These are phyloP conservation scores for Tetramorium bicarinatum DNA, from an alignment of 2,888 invertebrate species.

Conservation along the genomic window DNA sequence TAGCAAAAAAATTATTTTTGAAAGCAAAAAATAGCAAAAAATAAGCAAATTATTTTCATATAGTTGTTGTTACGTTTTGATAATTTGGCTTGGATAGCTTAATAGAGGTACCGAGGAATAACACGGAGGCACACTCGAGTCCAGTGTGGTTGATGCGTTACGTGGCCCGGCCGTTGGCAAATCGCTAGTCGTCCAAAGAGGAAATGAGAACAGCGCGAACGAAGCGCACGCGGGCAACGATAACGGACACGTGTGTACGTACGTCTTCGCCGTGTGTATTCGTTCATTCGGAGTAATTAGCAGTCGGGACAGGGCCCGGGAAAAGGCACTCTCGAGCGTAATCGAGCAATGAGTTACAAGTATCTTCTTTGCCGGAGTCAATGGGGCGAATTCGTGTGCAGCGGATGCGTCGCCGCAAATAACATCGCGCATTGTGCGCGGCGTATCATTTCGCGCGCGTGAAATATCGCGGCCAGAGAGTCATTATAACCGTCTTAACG, in stretches of 20 bases:
- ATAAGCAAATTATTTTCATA: no score
- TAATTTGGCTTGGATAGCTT: no score
- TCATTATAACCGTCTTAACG: conserved; percentile 34
- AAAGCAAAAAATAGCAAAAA: no score
- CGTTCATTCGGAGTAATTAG: conserved; percentile 49
- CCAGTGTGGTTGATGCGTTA: conserved; percentile 30
- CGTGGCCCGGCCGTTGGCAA: conserved; percentile 10
- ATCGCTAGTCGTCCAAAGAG: conserved; percentile 21
- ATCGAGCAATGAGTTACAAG: conserved; percentile 33
- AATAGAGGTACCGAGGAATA: no score
- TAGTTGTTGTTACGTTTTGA: no score
- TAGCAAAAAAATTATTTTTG: no score
- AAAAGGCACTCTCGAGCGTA: conserved; percentile 17
- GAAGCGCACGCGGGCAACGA: neutral
- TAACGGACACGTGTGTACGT: conserved; percentile 10
- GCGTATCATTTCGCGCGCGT: conserved; percentile 4
- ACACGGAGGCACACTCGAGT: conserved; percentile 31
- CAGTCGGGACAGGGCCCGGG: neutral
- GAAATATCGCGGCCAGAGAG: conserved; percentile 19
- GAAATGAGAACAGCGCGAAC: conserved; percentile 21
- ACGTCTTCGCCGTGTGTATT: conserved; percentile 1
- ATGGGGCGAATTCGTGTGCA: conserved; percentile 32
- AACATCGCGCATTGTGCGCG: neutral
- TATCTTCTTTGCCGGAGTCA: conserved; percentile 34
- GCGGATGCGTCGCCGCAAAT: neutral